Conservation (phyloP, 1,140 invertebrate species). For the Prorops nasuta region DNA sequence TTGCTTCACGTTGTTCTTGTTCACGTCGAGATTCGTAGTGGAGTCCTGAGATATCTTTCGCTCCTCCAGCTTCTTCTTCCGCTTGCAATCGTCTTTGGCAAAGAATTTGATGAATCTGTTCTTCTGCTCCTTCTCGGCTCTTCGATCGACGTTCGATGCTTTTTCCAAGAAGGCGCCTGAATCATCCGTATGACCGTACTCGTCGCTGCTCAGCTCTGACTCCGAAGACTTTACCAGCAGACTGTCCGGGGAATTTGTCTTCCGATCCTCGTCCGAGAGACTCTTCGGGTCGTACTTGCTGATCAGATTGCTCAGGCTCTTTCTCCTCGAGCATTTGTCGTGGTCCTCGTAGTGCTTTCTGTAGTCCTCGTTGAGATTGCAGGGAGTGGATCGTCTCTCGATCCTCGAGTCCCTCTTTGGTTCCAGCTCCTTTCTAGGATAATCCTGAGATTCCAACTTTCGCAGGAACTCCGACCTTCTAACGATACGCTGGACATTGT, state of each 20-base stretch:
- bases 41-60: constrained; percentile 11
- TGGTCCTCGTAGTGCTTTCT: constrained; percentile 27
- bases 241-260: constrained; percentile 53
- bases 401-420: constrained; percentile 14
- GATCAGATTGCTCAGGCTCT: constrained; percentile 12
- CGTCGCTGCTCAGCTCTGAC: constrained; percentile 50
- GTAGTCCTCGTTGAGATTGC: constrained; percentile 24
- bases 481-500: constrained; percentile 35
- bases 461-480: constrained; percentile 46
- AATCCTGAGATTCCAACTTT: constrained; percentile 31
- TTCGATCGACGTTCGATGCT: constrained; percentile 31
- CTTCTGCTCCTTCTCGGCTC: constrained; percentile 24
- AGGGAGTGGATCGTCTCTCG: constrained; percentile 20
- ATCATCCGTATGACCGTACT: constrained; percentile 52
- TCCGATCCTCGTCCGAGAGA: constrained; percentile 49
- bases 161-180: constrained; percentile 52
- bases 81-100: constrained; percentile 36
- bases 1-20: constrained; percentile 35
- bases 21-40: constrained; percentile 32
- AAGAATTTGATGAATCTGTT: constrained; percentile 51
- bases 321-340: constrained; percentile 15
- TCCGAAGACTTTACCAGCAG: constrained; percentile 50
- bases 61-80: constrained; percentile 24
- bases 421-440: constrained; percentile 12
- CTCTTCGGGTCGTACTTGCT: constrained; percentile 28